Evolutionary conservation across 1,140 invertebrate species (phyloP), one percentile per base, ranked within the genome.

Genomic region (Lepidurus arcticus): DNA sequence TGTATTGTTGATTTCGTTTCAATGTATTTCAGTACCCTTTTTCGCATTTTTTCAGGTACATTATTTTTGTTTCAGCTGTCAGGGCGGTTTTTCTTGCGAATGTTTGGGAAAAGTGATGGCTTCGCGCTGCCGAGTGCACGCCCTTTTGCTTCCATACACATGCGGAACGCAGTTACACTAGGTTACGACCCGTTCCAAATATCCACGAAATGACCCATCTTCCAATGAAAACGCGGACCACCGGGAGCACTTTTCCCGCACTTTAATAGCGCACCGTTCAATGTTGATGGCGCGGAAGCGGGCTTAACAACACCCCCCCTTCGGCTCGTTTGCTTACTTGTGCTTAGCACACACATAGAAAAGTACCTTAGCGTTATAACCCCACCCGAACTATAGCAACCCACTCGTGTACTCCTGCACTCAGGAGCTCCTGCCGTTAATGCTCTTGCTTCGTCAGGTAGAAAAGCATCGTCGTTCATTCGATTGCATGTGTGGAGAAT

Each of bases 221-320:
- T 65, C 53, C 53, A 65, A 65, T 65, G n/a, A 65, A 65, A 65
- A 65, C 53, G 53, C 53, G 53, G 53, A 65, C 53, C n/a, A 65
- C 53, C 53, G 53, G 53, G 53, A 65, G 21, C 53, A 65, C 53
- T 65, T 65, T 65, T 65, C 53, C 53, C 53, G 53, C 53, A 65
- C 53, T 65, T 65, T 65, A 65, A 65, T 65, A 65, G 53, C 53
- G 53, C 53, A 65, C 53, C 53, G 53, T 65, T 65, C 53, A 65
- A 65, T 65, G 53, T 65, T 65, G 53, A 65, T 65, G 53, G 53
- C 21, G 53, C 53, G 53, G 21, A 65, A 65, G 53, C 16, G 53
- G 53, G 53, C 53, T 65, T 65, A 21, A 65, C 53, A 34, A 34
- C 34, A 34, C 34, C 34, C 21, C 53, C 53, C 53, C 21, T 16